Conservation (phyloP, 2,113 vertebrate genomes). For the Neodon shergylaensis region DNA sequence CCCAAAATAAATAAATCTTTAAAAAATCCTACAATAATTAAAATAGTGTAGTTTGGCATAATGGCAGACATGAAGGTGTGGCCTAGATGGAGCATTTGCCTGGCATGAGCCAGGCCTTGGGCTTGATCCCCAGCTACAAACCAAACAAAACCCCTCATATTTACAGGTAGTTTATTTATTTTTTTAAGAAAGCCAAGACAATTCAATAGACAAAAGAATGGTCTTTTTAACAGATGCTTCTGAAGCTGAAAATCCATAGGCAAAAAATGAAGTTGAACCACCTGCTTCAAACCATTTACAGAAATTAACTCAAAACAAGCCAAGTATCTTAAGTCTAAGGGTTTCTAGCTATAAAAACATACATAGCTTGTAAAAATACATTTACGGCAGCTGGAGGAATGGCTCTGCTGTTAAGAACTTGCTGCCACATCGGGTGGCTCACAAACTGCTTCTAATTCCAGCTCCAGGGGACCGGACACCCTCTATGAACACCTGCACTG, state of each 20-base stretch:
- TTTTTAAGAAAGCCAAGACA: constrained; percentile 32
- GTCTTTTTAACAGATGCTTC: constrained; percentile 45
- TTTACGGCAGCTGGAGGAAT: background rate
- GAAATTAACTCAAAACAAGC: constrained; percentile 15
- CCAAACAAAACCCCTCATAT: constrained; percentile 25
- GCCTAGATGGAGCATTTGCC: too few species aligned
- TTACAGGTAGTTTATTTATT: constrained; percentile 53
- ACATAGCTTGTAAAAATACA: background rate
- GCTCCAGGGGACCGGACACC: background rate
- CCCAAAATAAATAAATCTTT: background rate
- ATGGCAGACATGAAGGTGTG: background rate
- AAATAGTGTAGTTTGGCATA: background rate
- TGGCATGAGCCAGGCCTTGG: background rate
- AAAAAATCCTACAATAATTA: background rate
- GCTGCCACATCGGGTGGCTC: background rate
- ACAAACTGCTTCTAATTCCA: background rate
- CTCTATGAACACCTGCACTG: background rate
- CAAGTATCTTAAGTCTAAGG: background rate
- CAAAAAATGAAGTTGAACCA: background rate
- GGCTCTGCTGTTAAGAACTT: background rate
- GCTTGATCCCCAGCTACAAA: background rate
- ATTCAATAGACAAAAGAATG: constrained; percentile 28
- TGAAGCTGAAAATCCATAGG: background rate
- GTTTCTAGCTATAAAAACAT: constrained; percentile 18
- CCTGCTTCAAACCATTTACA: background rate